Base-by-base conservation (phyloP, 2,113 vertebrate genomes). In the Suncus etruscus region DNA sequence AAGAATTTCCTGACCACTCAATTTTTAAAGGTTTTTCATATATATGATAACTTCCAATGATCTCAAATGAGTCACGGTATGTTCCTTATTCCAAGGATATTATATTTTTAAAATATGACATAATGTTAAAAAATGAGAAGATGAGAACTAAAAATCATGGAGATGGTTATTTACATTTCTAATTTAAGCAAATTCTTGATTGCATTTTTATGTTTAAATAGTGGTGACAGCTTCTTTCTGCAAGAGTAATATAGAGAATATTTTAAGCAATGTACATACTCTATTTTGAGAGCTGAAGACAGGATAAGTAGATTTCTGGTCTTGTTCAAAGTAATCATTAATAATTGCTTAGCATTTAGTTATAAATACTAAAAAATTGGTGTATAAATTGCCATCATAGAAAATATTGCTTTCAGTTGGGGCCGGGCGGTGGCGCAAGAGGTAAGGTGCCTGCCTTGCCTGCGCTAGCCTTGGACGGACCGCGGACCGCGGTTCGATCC, bases 171-270 rank as follows among this genome's bases (percentile, higher is more conserved):
- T 91, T 77, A 14, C 14, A 15, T 68, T 68, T 93, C 29, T 45
- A 80, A 76, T 84, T 66, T 91, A 83, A 93, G 76, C 3, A 80
- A 39, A 72, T 61, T 87, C 12, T 12, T 93, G 25, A 45, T 45
- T 66, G 39, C 8, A 66, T 76, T 65, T 77, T 83, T 83, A 75
- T 22, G 6, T 84, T 89, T 87, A 22, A 8, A 50, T 72, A 61
- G 16, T 27, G 39, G 83, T 68, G 12, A 65, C 63, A 84, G 50
- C 3, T 75, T 86, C 47, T 79, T 89, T 83, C 31, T 83, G 27
- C 11, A 39, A 90, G 8, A 84, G 61, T 14, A 84, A 68, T 25
- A 70, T 0, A n/a, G 10, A 7, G 8, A 58, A 61, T 86, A 54
- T 77, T 86, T 91, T 81, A 80, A 83, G 27, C 8, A 8, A 66